A percentile compares a stretch with the other conserved stretches of the same genome.
phyloP scores from a whole-genome alignment of 2,797 vertebrate genomes.

The Channa striata region DNA sequence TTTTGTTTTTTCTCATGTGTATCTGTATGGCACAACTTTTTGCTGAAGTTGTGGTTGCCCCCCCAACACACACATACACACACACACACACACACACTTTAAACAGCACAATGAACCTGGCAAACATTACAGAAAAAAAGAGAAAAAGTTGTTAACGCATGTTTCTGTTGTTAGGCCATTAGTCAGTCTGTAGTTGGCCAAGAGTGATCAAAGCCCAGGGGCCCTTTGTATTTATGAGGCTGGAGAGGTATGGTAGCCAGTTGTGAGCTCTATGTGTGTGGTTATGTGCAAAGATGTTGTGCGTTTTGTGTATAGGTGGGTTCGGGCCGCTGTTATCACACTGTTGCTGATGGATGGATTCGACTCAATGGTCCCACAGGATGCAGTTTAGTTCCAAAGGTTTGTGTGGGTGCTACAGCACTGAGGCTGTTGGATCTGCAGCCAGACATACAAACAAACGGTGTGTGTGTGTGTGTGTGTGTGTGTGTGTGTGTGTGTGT shows the following conservation, averaged over 20 bases:
- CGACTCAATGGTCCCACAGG: constrained; percentile 53
- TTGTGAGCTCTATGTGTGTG: constrained; percentile 23
- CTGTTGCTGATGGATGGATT: constrained; percentile 53
- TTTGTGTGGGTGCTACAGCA: constrained; percentile 52
- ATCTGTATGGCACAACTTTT: constrained; percentile 12
- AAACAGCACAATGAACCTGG: constrained; percentile 51
- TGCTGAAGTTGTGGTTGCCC: constrained; percentile 19
- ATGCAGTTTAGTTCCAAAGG: constrained; percentile 49
- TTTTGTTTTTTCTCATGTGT: neutral
- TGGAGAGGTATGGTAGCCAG: constrained; percentile 44
- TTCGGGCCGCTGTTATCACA: constrained; percentile 48
- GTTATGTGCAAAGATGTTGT: constrained; percentile 38
- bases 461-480: constrained; percentile 16
- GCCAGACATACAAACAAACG: constrained; percentile 61
- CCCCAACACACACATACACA: too few relatives aligned
- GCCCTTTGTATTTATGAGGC: constrained; percentile 54
- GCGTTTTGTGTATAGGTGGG: constrained; percentile 33
- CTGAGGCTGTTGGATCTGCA: constrained; percentile 65
- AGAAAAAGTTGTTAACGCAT: constrained; percentile 55
- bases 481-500: constrained; percentile 12
- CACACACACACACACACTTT: too few relatives aligned
- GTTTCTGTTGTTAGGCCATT: constrained; percentile 78
- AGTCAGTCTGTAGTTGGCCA: constrained; percentile 74
- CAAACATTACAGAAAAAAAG: constrained; percentile 54
- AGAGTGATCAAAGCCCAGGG: constrained; percentile 74